Evolutionary conservation across 2,797 vertebrate genomes (phyloP), one percentile per base, ranked within the genome.

Genomic region (Distichodus sexfasciatus): DNA sequence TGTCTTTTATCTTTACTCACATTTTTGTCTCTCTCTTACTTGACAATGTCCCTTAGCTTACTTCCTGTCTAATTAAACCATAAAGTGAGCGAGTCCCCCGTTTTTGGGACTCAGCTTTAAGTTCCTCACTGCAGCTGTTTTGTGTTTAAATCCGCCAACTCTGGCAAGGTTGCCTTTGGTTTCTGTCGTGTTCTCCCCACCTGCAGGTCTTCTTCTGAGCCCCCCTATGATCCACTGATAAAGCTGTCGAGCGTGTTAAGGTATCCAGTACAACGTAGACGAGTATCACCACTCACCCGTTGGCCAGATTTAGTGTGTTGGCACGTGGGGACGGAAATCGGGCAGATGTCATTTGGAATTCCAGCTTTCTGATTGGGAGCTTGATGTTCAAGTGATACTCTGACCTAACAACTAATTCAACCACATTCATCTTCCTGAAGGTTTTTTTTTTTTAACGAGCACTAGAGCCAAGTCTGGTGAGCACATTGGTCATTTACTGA

Each of bases 191-290:
- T 92, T 72, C 88, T 79, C 87, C 82, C 74, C 82, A 74, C 76
- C 86, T 87, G 84, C 91, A 93, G 91, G 91, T 91, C 48, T 90
- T 90, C 89, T 92, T 91, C 91, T 92, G 90, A 92, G 55, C 76
- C 82, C 82, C 82, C 84, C 76, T 71, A 65, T 83, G 85, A 82
- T 87, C 87, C 85, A 78, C 89, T 87, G 82, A 79, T 36, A 81
- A 72, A 79, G 71, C 79, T 66, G 26, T 74, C 75, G 66, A 76
- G 46, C 70, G 71, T 75, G 17, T 69, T 61, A 53, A 92, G 90
- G 91, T 92, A 92, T 83, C 65, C 75, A 82, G 48, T 46, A 31
- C 33, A 50, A 21, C 12, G 6, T 14, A 2, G 51, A 48, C 2
- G 29, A 62, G 61, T 21, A 9, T 46, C 71, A 72, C 63, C 9